phyloP scores from a whole-genome alignment of 2,888 invertebrate species.

The Lasioglossum leucozonium region DNA sequence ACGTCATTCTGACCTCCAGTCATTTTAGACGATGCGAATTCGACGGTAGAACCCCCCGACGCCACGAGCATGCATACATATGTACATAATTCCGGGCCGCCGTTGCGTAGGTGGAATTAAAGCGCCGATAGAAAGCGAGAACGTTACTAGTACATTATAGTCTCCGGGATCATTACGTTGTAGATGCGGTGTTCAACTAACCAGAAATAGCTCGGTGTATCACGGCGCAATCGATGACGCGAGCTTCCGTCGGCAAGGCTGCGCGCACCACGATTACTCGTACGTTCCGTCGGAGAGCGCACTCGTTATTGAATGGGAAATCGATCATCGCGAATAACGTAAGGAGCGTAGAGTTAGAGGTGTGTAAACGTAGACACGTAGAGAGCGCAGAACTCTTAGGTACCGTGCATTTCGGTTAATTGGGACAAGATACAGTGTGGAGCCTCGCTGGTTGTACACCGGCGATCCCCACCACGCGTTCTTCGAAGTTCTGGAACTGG shows the following conservation, averaged over 20 bases:
- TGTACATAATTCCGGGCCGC: background rate
- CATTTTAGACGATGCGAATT: background rate
- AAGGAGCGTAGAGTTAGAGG: slow-evolving; percentile 43
- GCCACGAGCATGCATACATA: background rate
- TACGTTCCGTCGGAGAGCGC: slow-evolving; percentile 24
- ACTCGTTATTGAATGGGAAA: slow-evolving; percentile 34
- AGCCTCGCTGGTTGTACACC: background rate
- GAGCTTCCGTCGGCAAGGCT: slow-evolving; percentile 45
- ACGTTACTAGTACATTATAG: background rate
- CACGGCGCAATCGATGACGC: background rate
- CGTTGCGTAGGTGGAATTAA: background rate
- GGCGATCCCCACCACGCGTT: background rate
- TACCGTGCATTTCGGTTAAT: slow-evolving; percentile 8
- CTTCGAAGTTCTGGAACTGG: background rate
- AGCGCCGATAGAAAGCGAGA: background rate
- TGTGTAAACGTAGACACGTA: slow-evolving; percentile 55
- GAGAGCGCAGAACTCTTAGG: slow-evolving; percentile 29
- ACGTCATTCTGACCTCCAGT: background rate
- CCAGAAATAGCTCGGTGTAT: slow-evolving; percentile 11
- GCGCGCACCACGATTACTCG: slow-evolving; percentile 30
- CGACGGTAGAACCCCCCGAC: background rate
- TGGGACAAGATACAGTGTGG: background rate
- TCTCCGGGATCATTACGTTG: background rate
- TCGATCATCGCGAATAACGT: slow-evolving; percentile 50
- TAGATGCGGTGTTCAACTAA: slow-evolving; percentile 7